A percentile compares a stretch with the other conserved stretches of the same genome.
Conservation (phyloP, 2,888 invertebrate genomes). For the Lathronympha strigana region DNA sequence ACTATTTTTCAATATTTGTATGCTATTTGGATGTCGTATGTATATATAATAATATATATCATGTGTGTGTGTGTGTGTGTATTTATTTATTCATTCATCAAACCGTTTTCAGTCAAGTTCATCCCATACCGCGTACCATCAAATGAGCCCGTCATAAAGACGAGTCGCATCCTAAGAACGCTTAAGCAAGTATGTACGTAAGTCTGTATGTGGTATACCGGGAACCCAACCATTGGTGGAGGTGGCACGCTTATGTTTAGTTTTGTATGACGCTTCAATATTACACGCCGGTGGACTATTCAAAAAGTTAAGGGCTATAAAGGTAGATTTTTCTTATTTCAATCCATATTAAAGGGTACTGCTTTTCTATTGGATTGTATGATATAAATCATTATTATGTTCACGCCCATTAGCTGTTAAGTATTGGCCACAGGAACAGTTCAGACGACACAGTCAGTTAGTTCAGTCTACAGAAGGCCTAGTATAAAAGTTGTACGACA, state of each 20-base stretch:
- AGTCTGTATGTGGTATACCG: constrained; percentile 47
- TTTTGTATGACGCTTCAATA: not conserved
- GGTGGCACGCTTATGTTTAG: constrained; percentile 28
- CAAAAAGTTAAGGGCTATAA: no score
- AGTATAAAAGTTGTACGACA: no score
- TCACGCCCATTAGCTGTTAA: no score
- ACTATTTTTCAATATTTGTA: no score
- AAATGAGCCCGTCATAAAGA: constrained; percentile 63
- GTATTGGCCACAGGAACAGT: no score
- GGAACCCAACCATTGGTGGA: constrained; percentile 20
- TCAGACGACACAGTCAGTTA: no score
- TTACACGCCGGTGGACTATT: not conserved
- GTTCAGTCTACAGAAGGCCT: no score
- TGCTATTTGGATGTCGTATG: constrained; percentile 24
- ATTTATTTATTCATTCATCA: constrained; percentile 43
- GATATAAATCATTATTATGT: no score
- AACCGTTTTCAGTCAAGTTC: constrained; percentile 69
- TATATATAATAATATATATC: constrained; percentile 16
- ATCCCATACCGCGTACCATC: constrained; percentile 62
- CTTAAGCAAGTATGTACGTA: constrained; percentile 82
- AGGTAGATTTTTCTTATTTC: no score
- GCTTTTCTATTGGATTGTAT: no score
- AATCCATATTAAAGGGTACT: no score
- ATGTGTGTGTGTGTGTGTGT: not conserved
- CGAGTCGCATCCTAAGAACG: constrained; percentile 71